Conservation (phyloP, 1,140 invertebrate species). For the Metaphire vulgaris region DNA sequence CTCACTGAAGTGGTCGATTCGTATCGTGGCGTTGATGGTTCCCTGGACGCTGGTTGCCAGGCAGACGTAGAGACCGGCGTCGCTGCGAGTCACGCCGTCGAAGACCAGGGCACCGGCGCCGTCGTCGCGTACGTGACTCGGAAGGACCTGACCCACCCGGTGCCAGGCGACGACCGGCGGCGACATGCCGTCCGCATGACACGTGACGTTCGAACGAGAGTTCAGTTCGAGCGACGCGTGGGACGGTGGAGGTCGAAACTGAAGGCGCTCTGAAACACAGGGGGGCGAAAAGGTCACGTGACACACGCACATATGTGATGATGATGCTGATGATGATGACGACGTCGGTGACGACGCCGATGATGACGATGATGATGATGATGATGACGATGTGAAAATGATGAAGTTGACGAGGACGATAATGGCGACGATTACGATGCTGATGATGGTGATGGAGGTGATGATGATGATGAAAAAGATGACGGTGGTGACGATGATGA, state of each 20-base stretch:
- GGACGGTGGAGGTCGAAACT: constrained; percentile 71
- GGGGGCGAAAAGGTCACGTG: too few species aligned
- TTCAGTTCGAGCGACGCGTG: constrained; percentile 75
- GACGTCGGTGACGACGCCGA: too few species aligned
- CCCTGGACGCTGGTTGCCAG: constrained; percentile 68
- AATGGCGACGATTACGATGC: too few species aligned
- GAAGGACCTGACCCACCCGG: constrained; percentile 55
- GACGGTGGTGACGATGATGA: too few species aligned
- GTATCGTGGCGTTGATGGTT: constrained; percentile 75
- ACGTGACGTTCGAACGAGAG: constrained; percentile 71
- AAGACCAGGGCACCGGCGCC: constrained; percentile 80
- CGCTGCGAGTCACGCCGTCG: constrained; percentile 64
- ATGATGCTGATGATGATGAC: too few species aligned
- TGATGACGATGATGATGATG: too few species aligned
- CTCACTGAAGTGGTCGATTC: constrained; percentile 81
- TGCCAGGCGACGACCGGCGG: constrained; percentile 75
- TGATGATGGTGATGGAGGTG: too few species aligned
- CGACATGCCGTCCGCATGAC: constrained; percentile 75
- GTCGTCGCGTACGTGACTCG: constrained; percentile 65
- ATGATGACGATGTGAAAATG: too few species aligned
- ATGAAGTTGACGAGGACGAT: too few species aligned
- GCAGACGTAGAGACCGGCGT: constrained; percentile 64
- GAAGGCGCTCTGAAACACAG: constrained; percentile 62
- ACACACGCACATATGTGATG: too few species aligned
- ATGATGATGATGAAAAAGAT: too few species aligned